These are phyloP conservation scores for Pteromalus puparum DNA, from an alignment of 1,140 invertebrate genomes.

Conservation along the genomic window DNA sequence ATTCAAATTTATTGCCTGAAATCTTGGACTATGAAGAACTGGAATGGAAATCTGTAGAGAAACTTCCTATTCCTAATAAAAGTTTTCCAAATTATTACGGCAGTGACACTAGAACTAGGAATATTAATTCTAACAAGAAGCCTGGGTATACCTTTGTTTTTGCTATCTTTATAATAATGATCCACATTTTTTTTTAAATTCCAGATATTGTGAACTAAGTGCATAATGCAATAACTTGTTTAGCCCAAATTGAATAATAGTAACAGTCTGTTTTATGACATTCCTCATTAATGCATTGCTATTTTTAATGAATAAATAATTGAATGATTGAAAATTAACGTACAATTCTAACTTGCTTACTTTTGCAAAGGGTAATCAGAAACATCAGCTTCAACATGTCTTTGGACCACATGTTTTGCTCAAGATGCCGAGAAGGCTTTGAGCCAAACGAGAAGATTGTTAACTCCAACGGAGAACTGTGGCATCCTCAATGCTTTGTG, in stretches of 20 bases:
- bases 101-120: slow-evolving; percentile 29
- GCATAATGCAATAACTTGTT: background rate
- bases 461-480: slow-evolving; percentile 98
- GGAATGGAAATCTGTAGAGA: slow-evolving; percentile 47
- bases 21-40: slow-evolving; percentile 56
- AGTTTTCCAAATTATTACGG: slow-evolving; percentile 55
- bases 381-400: slow-evolving; percentile 81
- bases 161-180: background rate
- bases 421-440: slow-evolving; percentile 95
- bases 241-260: background rate
- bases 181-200: background rate
- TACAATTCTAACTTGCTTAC: background rate
- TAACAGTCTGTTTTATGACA: slow-evolving; percentile 20
- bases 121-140: slow-evolving; percentile 16
- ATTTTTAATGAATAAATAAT: background rate
- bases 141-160: slow-evolving; percentile 46
- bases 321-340: background rate
- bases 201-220: background rate
- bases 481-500: slow-evolving; percentile 99
- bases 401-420: slow-evolving; percentile 93
- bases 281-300: background rate
- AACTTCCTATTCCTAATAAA: slow-evolving; percentile 44
- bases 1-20: slow-evolving; percentile 1
- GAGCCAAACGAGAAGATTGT: slow-evolving; percentile 98
- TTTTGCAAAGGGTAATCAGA: slow-evolving; percentile 39